Conservation (phyloP, 2,888 invertebrate species). For the Lithophane semibrunnea region DNA sequence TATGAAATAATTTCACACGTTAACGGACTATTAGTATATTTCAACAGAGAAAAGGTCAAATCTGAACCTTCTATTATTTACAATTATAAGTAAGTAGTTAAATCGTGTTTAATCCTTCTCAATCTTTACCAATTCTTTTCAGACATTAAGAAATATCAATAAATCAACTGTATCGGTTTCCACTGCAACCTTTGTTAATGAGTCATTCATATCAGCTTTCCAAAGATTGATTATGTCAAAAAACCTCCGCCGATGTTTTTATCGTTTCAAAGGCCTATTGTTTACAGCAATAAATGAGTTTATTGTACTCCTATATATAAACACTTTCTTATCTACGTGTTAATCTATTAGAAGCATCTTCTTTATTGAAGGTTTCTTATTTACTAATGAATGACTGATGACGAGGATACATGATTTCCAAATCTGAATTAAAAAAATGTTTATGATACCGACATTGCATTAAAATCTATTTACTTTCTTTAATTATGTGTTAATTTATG, state of each 20-base stretch:
- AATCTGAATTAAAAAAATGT: neutral
- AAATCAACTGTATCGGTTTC: slow-evolving; percentile 8
- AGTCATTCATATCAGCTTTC: slow-evolving; percentile 57
- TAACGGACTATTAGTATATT: neutral
- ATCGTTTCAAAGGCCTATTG: slow-evolving; percentile 56
- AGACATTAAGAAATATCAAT: neutral
- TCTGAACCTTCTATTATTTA: neutral
- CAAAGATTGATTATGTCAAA: slow-evolving; percentile 48
- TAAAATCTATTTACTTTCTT: neutral
- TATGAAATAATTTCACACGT: neutral
- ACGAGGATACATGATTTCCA: neutral
- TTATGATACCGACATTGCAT: too few relatives aligned
- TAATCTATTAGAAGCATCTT: slow-evolving; percentile 26
- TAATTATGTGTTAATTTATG: too few relatives aligned
- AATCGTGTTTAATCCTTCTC: neutral
- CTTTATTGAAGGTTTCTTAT: slow-evolving; percentile 32
- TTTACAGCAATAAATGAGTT: slow-evolving; percentile 52
- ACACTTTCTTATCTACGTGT: slow-evolving; percentile 50
- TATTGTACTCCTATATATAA: slow-evolving; percentile 54
- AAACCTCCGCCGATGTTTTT: slow-evolving; percentile 42
- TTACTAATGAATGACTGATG: slow-evolving; percentile 15
- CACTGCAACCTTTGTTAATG: slow-evolving; percentile 21
- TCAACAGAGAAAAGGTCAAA: neutral
- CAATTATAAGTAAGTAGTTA: too few relatives aligned
- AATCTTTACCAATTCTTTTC: neutral